phyloP scores from a whole-genome alignment of 2,113 vertebrate species.

The Brienomyrus longianalis region DNA sequence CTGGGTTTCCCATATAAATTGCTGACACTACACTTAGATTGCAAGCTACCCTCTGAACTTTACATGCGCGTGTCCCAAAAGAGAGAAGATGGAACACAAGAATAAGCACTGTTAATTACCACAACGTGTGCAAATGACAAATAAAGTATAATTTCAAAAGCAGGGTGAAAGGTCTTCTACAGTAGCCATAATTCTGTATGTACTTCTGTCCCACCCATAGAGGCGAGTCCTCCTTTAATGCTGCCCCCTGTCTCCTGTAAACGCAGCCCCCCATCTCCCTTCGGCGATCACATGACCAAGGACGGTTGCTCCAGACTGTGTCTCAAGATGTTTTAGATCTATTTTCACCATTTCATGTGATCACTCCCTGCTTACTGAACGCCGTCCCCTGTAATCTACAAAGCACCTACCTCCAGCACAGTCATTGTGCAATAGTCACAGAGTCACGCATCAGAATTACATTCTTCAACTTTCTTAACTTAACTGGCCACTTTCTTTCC shows the following conservation, averaged over 20 bases:
- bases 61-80: not conserved
- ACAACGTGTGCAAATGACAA: not conserved
- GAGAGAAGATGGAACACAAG: not conserved
- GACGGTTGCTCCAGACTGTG: not conserved
- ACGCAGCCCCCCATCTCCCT: not conserved
- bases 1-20: not conserved
- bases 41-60: not conserved
- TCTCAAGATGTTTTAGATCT: constrained; percentile 2
- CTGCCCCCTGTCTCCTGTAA: not conserved
- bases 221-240: not conserved
- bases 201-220: not conserved
- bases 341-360: not conserved
- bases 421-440: not conserved
- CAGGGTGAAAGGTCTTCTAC: not conserved
- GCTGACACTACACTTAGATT: not conserved
- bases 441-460: not conserved
- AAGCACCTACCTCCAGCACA: not conserved
- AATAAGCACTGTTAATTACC: not conserved
- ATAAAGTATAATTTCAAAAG: not conserved
- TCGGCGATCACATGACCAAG: not conserved
- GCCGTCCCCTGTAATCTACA: not conserved
- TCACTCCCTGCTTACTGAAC: not conserved
- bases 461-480: not conserved
- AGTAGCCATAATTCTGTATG: not conserved
- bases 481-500: not conserved